A percentile compares a stretch with the other conserved stretches of the same genome.
Evolutionary conservation across 1,140 invertebrate genomes (phyloP).

Genomic region (Penaeus chinensis): DNA sequence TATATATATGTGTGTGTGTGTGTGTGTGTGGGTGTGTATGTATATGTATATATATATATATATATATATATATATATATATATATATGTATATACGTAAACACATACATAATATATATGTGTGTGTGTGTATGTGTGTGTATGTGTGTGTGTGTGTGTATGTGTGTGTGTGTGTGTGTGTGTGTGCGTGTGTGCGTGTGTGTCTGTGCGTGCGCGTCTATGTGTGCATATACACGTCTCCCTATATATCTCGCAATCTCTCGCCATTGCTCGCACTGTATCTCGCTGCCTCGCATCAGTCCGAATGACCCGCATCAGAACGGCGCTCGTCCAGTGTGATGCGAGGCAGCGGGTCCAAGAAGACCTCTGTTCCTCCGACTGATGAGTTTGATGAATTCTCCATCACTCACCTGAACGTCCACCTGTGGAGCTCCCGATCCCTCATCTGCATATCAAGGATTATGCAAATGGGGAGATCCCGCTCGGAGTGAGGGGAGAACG

Average conservation of each 20-base stretch:
- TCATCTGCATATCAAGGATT: not conserved
- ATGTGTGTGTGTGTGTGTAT: not conserved
- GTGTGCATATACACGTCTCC: too few species aligned
- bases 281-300: too few species aligned
- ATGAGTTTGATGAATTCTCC: too few species aligned
- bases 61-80: slow-evolving; percentile 26
- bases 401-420: too few species aligned
- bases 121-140: not conserved
- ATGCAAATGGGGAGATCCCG: not conserved
- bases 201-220: not conserved
- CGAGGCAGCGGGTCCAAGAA: too few species aligned
- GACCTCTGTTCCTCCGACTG: too few species aligned
- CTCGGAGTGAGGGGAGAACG: not conserved
- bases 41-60: slow-evolving; percentile 23
- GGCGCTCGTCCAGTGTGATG: too few species aligned
- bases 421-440: not conserved
- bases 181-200: not conserved
- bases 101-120: not conserved
- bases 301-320: too few species aligned
- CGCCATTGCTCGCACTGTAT: too few species aligned
- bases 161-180: not conserved
- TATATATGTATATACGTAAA: slow-evolving; percentile 15
- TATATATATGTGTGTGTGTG: slow-evolving; percentile 15
- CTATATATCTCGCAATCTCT: too few species aligned
- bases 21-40: not conserved